phyloP scores from a whole-genome alignment of 2,113 vertebrate genomes.

The Corynorhinus townsendii region DNA sequence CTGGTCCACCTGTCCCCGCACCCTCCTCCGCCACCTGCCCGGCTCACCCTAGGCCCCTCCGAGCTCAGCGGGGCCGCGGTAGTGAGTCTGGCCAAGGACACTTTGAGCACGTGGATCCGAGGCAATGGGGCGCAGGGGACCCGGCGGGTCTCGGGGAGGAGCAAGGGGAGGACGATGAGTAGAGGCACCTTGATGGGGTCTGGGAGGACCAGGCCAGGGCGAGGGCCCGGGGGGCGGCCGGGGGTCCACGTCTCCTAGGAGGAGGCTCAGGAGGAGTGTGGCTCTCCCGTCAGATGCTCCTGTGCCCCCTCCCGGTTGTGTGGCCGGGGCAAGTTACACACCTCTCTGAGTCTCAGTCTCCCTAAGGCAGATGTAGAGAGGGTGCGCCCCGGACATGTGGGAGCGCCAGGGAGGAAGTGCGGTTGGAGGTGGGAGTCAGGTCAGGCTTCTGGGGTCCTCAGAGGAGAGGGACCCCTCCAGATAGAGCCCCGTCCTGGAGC shows the following conservation, averaged over 20 bases:
- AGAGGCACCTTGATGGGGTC: not conserved
- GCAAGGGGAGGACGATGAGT: accelerated
- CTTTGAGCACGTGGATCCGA: not conserved
- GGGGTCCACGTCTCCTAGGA: not conserved
- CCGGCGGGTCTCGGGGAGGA: too few species aligned
- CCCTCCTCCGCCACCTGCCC: not conserved
- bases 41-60: not conserved
- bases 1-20: too few species aligned
- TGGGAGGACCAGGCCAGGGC: not conserved
- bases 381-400: not conserved
- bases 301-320: not conserved
- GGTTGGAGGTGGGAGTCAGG: too few species aligned
- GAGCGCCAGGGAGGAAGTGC: not conserved
- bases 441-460: not conserved
- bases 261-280: not conserved
- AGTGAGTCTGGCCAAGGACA: not conserved
- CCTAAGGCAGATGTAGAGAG: not conserved
- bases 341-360: not conserved
- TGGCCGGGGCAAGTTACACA: not conserved
- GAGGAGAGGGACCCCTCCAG: not conserved
- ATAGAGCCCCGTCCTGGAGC: not conserved
- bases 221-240: not conserved
- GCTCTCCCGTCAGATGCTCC: not conserved
- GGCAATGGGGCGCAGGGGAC: not conserved
- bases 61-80: not conserved